Percentiles rank a stretch among this genome's conserved stretches.
These are phyloP conservation scores for Trachemys scripta DNA, from an alignment of 2,113 vertebrate species.

Conservation along the genomic window DNA sequence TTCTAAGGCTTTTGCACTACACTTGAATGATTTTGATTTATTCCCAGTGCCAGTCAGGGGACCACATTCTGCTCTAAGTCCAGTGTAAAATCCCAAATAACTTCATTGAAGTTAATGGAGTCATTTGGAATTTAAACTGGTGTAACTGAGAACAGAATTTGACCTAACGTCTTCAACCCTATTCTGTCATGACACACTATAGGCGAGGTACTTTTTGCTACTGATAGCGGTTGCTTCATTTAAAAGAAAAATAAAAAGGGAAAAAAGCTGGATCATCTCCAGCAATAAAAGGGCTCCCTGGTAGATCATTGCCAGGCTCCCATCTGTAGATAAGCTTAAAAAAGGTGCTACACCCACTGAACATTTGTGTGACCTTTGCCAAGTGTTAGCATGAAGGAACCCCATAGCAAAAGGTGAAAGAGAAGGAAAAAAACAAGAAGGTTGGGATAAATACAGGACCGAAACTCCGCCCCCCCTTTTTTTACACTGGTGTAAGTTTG, in stretches of 20 bases:
- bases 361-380: constrained; percentile 55
- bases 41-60: background rate
- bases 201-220: background rate
- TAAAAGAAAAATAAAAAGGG: background rate
- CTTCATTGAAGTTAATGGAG: constrained; percentile 49
- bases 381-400: background rate
- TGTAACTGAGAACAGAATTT: background rate
- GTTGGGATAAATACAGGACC: background rate
- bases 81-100: background rate
- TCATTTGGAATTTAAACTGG: background rate
- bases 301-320: constrained; percentile 72
- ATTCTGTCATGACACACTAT: constrained; percentile 27
- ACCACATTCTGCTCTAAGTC: background rate
- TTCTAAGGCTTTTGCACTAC: background rate
- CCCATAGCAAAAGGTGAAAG: constrained; percentile 5
- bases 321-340: constrained; percentile 64
- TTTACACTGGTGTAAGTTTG: background rate
- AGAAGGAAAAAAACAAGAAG: constrained; percentile 28
- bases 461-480: background rate
- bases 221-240: background rate
- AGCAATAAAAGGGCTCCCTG: constrained; percentile 36
- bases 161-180: constrained; percentile 53
- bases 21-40: background rate
- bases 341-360: constrained; percentile 52
- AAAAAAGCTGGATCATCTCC: constrained; percentile 65